phyloP scores from a whole-genome alignment of 2,888 invertebrate genomes.

The Margaritifera margaritifera region DNA sequence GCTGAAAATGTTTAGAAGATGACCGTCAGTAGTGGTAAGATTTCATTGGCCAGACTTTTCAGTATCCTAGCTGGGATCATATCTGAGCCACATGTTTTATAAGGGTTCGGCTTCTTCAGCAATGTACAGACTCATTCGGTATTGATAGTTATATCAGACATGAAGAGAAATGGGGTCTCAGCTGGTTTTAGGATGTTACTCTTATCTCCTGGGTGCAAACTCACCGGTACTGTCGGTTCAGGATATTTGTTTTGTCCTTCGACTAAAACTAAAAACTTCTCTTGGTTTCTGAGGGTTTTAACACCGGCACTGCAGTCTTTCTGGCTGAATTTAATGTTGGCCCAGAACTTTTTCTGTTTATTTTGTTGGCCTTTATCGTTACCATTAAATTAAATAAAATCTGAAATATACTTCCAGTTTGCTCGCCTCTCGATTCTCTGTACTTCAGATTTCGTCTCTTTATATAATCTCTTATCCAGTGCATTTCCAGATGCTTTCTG shows the following conservation, averaged over 20 bases:
- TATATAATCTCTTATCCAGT: background rate
- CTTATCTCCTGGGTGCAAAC: conserved; percentile 1
- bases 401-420: background rate
- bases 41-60: conserved; percentile 2
- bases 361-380: background rate
- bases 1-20: background rate
- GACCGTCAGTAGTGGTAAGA: background rate
- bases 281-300: background rate
- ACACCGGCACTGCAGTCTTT: conserved; percentile 3
- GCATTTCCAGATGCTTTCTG: conserved; percentile 2
- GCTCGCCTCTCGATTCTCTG: too few species aligned
- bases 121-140: background rate
- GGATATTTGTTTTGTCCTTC: conserved; percentile 1
- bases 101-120: background rate
- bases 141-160: background rate
- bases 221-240: background rate
- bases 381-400: conserved; percentile 3
- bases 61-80: conserved; percentile 2
- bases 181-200: background rate
- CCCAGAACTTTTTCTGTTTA: conserved; percentile 3
- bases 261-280: background rate
- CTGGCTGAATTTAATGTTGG: background rate
- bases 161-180: background rate
- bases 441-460: conserved; percentile 1
- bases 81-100: conserved; percentile 2